Base-by-base conservation (phyloP, 2,888 invertebrate genomes). In the Nematopogon swammerdamellus region DNA sequence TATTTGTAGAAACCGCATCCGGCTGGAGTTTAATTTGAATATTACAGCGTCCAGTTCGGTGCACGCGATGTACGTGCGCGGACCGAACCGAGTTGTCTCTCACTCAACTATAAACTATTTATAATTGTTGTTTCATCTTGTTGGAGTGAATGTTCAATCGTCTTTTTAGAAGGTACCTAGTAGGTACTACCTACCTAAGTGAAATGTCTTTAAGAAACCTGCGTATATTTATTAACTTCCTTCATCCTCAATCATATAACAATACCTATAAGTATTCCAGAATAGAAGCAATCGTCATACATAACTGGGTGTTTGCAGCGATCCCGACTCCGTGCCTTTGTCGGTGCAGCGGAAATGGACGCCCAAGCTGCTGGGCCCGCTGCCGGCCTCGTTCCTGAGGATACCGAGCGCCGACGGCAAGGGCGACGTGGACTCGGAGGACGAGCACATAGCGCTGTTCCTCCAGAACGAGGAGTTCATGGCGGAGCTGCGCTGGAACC, bases 381-480 rank as follows among this genome's bases (percentile, higher is more conserved):
- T 94, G 49, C 93, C 93, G 1, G 84, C 88, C 42, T 87, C 86
- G 64, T 94, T 94, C 68, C 81, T 94, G 42, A 83, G 92, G 53
- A 80, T 88, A 56, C 80, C 83, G 3, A 62, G 65, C 19, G 69
- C 73, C 18, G 84, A 84, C 50, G 76, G 73, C 0, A 63, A 75
- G 52, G 72, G 77, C 56, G 79, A 79, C 58, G 58, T 77, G 5
- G 87, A 89, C 57, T 81, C 93, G 62, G 93, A 94, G 55, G 95
- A 95, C 63, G 93, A 95, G 64, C 83, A 88, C 55, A 89, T 92
- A 54, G 94, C 94, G 1, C 82, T 93, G 54, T 87, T 92, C 68
- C 76, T 95, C 50, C 95, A 95, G 67, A 95, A 95, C 62, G 91
- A 92, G 63, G 95, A 95, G 68, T 95, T 95, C 59, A 87, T 95